Conservation (phyloP, 2,113 vertebrate species). For the zebrafish (Danio rerio) region DNA sequence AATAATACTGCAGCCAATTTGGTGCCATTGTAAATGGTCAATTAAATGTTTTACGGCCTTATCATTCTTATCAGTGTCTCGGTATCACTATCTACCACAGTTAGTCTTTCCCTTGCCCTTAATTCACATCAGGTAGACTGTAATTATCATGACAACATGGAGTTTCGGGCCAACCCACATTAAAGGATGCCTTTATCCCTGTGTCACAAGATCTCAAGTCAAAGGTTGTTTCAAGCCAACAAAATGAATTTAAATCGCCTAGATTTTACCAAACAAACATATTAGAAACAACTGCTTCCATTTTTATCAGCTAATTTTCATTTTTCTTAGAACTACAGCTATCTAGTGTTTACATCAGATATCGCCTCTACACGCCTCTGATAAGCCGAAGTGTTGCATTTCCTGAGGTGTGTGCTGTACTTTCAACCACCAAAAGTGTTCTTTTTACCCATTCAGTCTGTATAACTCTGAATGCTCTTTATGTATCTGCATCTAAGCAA, state of each 20-base stretch:
- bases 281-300: neutral
- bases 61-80: neutral
- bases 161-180: neutral
- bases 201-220: neutral
- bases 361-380: neutral
- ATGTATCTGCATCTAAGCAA: too few species aligned
- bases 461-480: too few species aligned
- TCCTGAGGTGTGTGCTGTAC: neutral
- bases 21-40: neutral
- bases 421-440: conserved; percentile 64
- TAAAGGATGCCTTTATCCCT: neutral
- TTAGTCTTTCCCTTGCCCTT: neutral
- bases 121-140: neutral
- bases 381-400: neutral
- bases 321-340: neutral
- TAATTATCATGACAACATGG: neutral
- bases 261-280: neutral
- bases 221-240: neutral
- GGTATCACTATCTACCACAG: neutral
- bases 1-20: neutral
- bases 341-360: neutral
- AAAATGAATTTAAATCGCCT: neutral
- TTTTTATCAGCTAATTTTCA: neutral
- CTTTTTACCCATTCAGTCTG: too few species aligned
- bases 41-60: neutral